Conservation (phyloP, 1,140 invertebrate species). For the Ericerus pela region DNA sequence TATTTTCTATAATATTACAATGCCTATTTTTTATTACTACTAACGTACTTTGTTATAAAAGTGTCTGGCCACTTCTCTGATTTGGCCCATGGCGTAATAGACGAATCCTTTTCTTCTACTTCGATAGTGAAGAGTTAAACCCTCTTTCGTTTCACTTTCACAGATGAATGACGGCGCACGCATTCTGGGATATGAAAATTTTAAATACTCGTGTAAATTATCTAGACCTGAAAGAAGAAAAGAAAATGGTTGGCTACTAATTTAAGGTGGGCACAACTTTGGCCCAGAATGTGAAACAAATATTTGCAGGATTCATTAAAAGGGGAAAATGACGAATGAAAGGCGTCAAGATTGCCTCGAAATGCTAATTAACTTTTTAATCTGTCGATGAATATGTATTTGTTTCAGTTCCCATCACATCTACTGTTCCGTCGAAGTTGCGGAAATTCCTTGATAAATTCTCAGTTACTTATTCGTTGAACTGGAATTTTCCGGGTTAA, state of each 20-base stretch:
- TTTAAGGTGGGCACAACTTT: not conserved
- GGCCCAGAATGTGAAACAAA: not conserved
- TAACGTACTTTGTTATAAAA: constrained; percentile 24
- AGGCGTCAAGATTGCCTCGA: too few relatives aligned
- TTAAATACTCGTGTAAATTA: constrained; percentile 93
- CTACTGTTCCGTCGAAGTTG: too few relatives aligned
- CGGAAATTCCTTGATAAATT: too few relatives aligned
- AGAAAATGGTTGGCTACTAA: not conserved
- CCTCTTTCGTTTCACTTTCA: constrained; percentile 81
- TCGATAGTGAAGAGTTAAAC: constrained; percentile 82
- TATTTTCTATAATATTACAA: not conserved
- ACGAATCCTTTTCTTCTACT: constrained; percentile 84
- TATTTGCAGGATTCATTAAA: too few relatives aligned
- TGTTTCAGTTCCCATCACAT: too few relatives aligned
- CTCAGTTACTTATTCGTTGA: too few relatives aligned
- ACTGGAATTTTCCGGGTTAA: too few relatives aligned
- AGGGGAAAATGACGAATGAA: too few relatives aligned
- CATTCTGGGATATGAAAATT: constrained; percentile 89
- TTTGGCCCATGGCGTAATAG: constrained; percentile 94
- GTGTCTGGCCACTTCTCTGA: constrained; percentile 48
- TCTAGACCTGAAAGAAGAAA: constrained; percentile 44
- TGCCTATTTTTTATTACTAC: not conserved
- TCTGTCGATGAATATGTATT: too few relatives aligned
- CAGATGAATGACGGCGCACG: constrained; percentile 89
- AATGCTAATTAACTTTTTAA: too few relatives aligned